A percentile compares a stretch with the other conserved stretches of the same genome.
Evolutionary conservation across 2,888 invertebrate genomes (phyloP).

Genomic region (Drosophila mulleri): DNA sequence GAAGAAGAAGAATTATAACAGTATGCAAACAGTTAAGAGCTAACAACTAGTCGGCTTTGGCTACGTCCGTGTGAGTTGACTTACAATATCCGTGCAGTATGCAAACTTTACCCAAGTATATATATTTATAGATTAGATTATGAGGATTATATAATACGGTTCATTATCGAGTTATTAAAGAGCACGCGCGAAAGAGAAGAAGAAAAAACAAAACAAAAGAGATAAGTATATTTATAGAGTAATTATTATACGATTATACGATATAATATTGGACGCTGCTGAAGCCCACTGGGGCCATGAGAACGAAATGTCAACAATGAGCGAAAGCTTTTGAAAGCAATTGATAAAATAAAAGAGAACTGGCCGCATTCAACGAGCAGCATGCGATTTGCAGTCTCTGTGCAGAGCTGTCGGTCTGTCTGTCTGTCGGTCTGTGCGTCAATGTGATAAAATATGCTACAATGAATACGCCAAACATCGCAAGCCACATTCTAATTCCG

Average conservation of each 20-base stretch:
- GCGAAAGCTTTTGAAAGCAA: slow-evolving; percentile 22
- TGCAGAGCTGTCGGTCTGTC: slow-evolving; percentile 6
- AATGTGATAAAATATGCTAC: slow-evolving; percentile 33
- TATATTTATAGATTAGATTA: slow-evolving; percentile 39
- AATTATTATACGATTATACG: slow-evolving; percentile 23
- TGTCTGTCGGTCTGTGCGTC: slow-evolving; percentile 15
- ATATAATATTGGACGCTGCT: slow-evolving; percentile 52
- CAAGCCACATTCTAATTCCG: slow-evolving; percentile 10
- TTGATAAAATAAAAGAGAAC: slow-evolving; percentile 9
- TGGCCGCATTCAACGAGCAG: not conserved
- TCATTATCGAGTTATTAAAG: slow-evolving; percentile 29
- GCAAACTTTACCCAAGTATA: slow-evolving; percentile 78
- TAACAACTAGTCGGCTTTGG: slow-evolving; percentile 14
- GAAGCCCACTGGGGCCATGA: slow-evolving; percentile 40
- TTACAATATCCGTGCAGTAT: slow-evolving; percentile 84
- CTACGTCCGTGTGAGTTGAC: slow-evolving; percentile 53
- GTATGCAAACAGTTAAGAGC: slow-evolving; percentile 1
- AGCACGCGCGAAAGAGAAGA: slow-evolving; percentile 71
- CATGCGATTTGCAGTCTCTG: slow-evolving; percentile 37
- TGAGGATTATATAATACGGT: slow-evolving; percentile 23
- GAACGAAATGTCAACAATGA: slow-evolving; percentile 56
- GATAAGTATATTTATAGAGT: slow-evolving; percentile 55
- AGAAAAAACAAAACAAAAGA: slow-evolving; percentile 62
- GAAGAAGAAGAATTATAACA: not conserved
- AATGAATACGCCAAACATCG: slow-evolving; percentile 25